Evolutionary conservation across 2,888 invertebrate genomes (phyloP).

Genomic region (Agriotes lineatus): DNA sequence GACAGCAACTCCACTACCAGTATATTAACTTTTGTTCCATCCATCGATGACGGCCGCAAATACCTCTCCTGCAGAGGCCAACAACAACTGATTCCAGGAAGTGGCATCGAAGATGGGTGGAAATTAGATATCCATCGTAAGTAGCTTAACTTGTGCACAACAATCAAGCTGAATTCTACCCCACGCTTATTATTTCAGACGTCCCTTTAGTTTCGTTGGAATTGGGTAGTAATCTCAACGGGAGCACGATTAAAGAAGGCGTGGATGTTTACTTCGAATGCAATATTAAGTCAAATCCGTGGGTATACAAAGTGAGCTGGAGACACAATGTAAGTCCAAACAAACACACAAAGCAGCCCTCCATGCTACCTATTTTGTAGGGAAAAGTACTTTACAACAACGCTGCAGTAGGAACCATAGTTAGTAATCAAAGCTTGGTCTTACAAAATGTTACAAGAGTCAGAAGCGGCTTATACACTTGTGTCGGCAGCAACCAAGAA

Average conservation of each 20-base stretch:
- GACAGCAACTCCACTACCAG: conserved; percentile 85
- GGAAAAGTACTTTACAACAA: conserved; percentile 84
- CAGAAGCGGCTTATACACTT: conserved; percentile 86
- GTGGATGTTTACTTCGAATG: conserved; percentile 94
- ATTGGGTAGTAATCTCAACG: conserved; percentile 85
- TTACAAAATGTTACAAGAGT: conserved; percentile 85
- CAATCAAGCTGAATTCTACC: too few relatives aligned
- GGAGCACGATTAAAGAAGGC: conserved; percentile 85
- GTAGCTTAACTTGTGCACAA: too few relatives aligned
- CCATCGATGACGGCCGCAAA: conserved; percentile 84
- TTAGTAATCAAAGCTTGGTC: conserved; percentile 90
- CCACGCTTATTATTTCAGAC: conserved; percentile 79
- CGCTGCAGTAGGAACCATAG: conserved; percentile 82
- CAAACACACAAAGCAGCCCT: too few relatives aligned
- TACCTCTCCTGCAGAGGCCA: conserved; percentile 83
- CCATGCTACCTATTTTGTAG: conserved; percentile 68
- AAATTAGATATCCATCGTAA: conserved; percentile 87
- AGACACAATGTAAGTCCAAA: conserved; percentile 77
- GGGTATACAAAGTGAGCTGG: conserved; percentile 84
- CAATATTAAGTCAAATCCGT: conserved; percentile 89
- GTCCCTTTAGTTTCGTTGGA: conserved; percentile 86
- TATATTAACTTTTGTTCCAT: conserved; percentile 80
- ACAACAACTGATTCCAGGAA: conserved; percentile 80
- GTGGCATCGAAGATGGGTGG: conserved; percentile 84
- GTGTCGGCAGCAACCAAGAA: conserved; percentile 88